These are phyloP conservation scores for Scaptomyza flava DNA, from an alignment of 2,888 invertebrate genomes.

Conservation along the genomic window DNA sequence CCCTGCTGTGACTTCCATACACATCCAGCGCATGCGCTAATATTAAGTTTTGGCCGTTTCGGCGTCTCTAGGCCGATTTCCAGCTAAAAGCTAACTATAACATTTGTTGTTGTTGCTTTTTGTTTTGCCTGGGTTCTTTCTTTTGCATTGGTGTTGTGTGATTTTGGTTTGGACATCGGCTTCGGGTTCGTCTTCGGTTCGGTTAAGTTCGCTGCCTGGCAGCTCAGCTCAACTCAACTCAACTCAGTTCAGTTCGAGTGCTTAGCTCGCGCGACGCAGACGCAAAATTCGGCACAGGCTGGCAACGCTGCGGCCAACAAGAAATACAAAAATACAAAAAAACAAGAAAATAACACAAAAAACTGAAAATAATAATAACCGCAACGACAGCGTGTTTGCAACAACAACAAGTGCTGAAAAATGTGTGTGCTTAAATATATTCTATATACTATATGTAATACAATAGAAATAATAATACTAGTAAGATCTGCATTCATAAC, in stretches of 20 bases:
- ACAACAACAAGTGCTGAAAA: constrained; percentile 47
- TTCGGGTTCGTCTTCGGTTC: constrained; percentile 11
- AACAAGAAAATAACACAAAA: neutral
- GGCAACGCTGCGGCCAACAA: constrained; percentile 45
- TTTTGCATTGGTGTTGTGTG: neutral
- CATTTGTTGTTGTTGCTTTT: neutral
- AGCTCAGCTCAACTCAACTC: constrained; percentile 12
- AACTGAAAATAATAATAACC: constrained; percentile 2
- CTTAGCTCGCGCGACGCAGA: constrained; percentile 71
- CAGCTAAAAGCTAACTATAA: constrained; percentile 30
- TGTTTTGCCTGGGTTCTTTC: constrained; percentile 33
- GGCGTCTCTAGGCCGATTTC: constrained; percentile 39
- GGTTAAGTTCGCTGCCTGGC: constrained; percentile 10
- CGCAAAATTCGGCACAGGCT: constrained; percentile 55
- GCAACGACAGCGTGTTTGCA: constrained; percentile 23
- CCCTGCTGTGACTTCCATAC: constrained; percentile 25
- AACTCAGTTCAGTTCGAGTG: constrained; percentile 64
- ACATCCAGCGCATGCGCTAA: constrained; percentile 55
- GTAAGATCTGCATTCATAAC: neutral
- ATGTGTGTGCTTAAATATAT: constrained; percentile 20
- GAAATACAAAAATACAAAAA: constrained; percentile 1
- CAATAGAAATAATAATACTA: neutral
- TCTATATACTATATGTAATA: neutral
- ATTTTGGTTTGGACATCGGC: neutral
- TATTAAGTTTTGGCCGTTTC: constrained; percentile 1